Base-by-base conservation (phyloP, 2,888 invertebrate species). In the Himalopsyche tibetana region DNA sequence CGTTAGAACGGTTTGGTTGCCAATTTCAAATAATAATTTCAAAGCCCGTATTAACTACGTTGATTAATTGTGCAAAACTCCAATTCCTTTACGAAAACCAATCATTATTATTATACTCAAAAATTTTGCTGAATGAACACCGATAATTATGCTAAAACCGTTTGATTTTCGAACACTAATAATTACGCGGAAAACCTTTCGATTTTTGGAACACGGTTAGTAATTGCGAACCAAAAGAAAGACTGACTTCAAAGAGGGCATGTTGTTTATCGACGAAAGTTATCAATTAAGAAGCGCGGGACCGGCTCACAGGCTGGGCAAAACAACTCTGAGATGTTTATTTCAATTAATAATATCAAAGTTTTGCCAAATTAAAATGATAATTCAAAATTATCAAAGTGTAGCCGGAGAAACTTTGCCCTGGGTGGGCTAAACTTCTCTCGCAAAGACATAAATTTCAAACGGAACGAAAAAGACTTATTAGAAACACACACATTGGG, bases 321-420 rank as follows among this genome's bases (percentile, higher is more conserved):
- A 19, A 63, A 63, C 63, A 63, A 19, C 63, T 63, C 80, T 40
- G 80, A n/a, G 45, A 81, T 81, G 51, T 51, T 81, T 81, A 81
- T 81, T 81, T 81, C 81, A 81, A 81, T 81, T 81, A 81, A 63
- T 63, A 63, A 81, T 28, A 81, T 51, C 81, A 81, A 51, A 81
- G 81, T 51, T 51, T 28, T 15, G 63, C 63, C 63, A 19, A 51
- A 81, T 81, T 42, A 51, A 42, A 81, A 81, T 81, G 81, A 81
- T 81, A 81, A 51, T 81, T 81, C 81, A 81, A 81, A 81, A 81
- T 81, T 81, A 81, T 81, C 81, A 81, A 81, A 81, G 42, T 51
- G 81, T 28, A 51, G 4, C 42, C 17, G 80, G 40, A 17, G 80
- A 38, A 80, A 80, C 80, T 80, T 80, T 63, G 63, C 63, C 63